Evolutionary conservation across 2,888 invertebrate species (phyloP), one percentile per base, ranked within the genome.

Genomic region (Nysson spinosus): DNA sequence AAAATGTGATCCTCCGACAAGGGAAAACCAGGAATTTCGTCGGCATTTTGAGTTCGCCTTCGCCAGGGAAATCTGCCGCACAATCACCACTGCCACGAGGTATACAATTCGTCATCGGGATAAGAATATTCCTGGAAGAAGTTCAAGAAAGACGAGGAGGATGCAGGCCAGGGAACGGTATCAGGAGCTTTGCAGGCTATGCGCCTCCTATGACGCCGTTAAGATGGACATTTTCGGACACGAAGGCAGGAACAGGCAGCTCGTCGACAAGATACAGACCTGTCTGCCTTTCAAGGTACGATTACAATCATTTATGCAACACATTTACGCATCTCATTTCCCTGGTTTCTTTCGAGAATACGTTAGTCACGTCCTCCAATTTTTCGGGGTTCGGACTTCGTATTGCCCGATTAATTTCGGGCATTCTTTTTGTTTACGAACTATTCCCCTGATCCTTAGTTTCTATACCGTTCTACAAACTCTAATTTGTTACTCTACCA

Each of bases 171-270:
- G 69, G 58, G 73, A 77, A 67, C 86, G 85, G 46, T 89, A 87
- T 77, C 79, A 87, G 61, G 87, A 88, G 68, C 83, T 88, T 3
- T 88, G 88, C 81, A 85, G 89, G 72, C 85, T 89, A 46, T 89
- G 89, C 79, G 88, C 88, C 65, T 85, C 87, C 37, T 86, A 87
- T 80, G 88, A 88, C 73, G 86, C 86, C 66, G 86, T 87, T 66
- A 88, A 88, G 79, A 87, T 89, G 84, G 86, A 88, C 74, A 86
- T 89, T 57, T 89, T 88, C 79, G 87, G 88, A 49, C 83, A 87
- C 72, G 88, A 88, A 65, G 88, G 88, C 50, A 85, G 80, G 66
- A 85, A 86, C 77, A 84, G 88, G 65, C 87, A 88, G 62, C 84
- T 89, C 69, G 84, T 87, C 63, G 86, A 88, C 77, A 89, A 89